Evolutionary conservation across 1,140 invertebrate genomes (phyloP).

Genomic region (Platyura marginata): DNA sequence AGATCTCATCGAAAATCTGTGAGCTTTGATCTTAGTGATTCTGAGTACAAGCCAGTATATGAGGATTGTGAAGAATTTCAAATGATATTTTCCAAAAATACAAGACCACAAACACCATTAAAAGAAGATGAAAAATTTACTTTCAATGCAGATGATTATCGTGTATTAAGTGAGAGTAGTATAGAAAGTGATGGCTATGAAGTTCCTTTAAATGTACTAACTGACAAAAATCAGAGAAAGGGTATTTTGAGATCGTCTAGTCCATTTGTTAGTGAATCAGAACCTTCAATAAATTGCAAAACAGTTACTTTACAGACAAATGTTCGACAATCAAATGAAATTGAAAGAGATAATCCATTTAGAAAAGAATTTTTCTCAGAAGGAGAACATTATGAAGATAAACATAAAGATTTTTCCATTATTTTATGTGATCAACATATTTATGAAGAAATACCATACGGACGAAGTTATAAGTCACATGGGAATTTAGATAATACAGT

Average conservation of each 20-base stretch:
- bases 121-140: background rate
- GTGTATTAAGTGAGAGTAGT: too few relatives aligned
- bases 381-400: slow-evolving; percentile 4
- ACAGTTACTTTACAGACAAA: background rate
- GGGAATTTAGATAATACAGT: background rate
- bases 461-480: background rate
- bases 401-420: background rate
- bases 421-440: background rate
- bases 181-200: background rate
- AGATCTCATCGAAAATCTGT: slow-evolving; percentile 20
- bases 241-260: slow-evolving; percentile 20
- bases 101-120: background rate
- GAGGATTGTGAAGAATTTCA: background rate
- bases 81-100: background rate
- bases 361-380: slow-evolving; percentile 7
- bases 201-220: background rate
- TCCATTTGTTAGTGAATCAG: slow-evolving; percentile 3
- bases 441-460: background rate
- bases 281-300: background rate
- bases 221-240: slow-evolving; percentile 8
- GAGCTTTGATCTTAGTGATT: slow-evolving; percentile 22
- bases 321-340: slow-evolving; percentile 3
- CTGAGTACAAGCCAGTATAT: slow-evolving; percentile 9
- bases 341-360: slow-evolving; percentile 23
- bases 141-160: background rate